These are phyloP conservation scores for Chrysochloris asiatica DNA, from an alignment of 2,113 vertebrate species.

Conservation along the genomic window DNA sequence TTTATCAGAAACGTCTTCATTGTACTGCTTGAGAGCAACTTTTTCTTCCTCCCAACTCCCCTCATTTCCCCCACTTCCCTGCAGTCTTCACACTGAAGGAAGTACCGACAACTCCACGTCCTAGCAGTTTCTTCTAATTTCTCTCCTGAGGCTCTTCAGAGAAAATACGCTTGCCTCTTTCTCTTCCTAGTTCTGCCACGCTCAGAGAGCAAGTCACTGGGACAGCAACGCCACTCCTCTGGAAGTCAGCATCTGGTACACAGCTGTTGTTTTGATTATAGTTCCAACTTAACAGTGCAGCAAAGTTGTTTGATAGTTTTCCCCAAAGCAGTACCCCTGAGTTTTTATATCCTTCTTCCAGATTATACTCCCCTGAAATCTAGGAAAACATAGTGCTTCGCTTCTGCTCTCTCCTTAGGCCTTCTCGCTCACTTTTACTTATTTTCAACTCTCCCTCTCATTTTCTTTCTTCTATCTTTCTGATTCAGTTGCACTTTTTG, in stretches of 20 bases:
- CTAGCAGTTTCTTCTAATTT: slow-evolving; percentile 66
- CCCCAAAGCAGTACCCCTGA: slow-evolving; percentile 75
- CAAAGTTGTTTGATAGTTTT: slow-evolving; percentile 68
- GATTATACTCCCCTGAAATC: slow-evolving; percentile 73
- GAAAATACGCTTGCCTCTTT: slow-evolving; percentile 68
- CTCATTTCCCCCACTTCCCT: background rate
- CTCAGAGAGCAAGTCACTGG: slow-evolving; percentile 68
- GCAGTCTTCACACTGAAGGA: background rate
- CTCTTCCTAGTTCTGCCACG: background rate
- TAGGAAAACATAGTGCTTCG: slow-evolving; percentile 52
- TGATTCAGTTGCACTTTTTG: background rate
- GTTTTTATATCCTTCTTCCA: slow-evolving; percentile 81
- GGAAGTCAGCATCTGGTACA: slow-evolving; percentile 81
- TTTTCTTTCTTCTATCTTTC: slow-evolving; percentile 56
- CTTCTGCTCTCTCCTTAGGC: background rate
- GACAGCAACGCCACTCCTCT: slow-evolving; percentile 71
- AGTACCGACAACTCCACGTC: background rate
- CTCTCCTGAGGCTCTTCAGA: slow-evolving; percentile 61
- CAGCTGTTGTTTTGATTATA: slow-evolving; percentile 81
- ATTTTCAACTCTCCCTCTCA: slow-evolving; percentile 34
- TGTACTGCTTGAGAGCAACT: background rate
- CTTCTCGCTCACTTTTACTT: background rate
- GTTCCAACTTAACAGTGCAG: slow-evolving; percentile 72
- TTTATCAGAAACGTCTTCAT: slow-evolving; percentile 33
- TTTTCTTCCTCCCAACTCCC: background rate